phyloP scores from a whole-genome alignment of 2,797 vertebrate genomes.

The Sphenopsis melanotis region DNA sequence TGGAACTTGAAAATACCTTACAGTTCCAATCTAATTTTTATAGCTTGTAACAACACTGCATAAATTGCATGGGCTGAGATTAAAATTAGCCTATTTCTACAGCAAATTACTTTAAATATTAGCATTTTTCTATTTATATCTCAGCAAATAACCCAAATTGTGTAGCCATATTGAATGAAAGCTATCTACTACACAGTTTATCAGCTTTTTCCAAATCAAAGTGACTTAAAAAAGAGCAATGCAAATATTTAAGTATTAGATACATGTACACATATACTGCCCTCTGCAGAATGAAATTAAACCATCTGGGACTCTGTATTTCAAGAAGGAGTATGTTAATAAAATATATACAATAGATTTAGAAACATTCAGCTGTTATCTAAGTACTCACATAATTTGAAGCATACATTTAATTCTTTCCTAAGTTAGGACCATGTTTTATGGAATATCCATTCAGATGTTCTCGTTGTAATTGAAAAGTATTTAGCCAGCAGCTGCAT shows the following conservation, averaged over 20 bases:
- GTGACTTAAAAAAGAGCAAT: not conserved
- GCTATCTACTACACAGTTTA: not conserved
- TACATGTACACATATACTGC: not conserved
- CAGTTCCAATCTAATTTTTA: not conserved
- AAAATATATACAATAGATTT: not conserved
- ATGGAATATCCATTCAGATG: not conserved
- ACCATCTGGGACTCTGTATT: not conserved
- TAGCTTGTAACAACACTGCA: not conserved
- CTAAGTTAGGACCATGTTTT: not conserved
- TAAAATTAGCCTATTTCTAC: not conserved
- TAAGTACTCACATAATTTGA: not conserved
- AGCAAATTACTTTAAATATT: not conserved
- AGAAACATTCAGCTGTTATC: not conserved
- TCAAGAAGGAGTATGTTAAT: not conserved
- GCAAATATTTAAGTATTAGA: not conserved
- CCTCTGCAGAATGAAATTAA: slow-evolving; percentile 10
- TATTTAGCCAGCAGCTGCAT: not conserved
- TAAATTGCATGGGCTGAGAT: not conserved
- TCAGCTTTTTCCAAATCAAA: not conserved
- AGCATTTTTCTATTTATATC: not conserved
- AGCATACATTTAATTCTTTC: not conserved
- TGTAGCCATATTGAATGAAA: not conserved
- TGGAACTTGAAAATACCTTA: not conserved
- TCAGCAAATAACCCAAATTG: not conserved
- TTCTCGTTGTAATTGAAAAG: not conserved